phyloP scores from a whole-genome alignment of 2,113 vertebrate genomes.

The Poecile atricapillus region DNA sequence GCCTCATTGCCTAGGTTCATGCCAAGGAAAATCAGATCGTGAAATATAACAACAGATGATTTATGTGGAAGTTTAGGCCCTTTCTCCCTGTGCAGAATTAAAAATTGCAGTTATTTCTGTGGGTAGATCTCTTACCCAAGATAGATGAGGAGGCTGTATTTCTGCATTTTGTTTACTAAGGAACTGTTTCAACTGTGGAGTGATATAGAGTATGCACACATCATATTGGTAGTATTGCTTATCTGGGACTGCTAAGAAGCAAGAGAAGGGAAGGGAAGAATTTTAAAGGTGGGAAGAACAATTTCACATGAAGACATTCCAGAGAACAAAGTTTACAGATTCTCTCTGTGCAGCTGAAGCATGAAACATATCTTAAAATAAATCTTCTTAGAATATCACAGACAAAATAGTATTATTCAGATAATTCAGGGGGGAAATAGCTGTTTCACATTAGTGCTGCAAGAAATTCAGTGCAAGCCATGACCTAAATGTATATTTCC shows the following conservation, averaged over 20 bases:
- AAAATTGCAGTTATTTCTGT: background rate
- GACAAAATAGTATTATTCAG: background rate
- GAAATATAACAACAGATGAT: background rate
- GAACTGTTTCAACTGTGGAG: background rate
- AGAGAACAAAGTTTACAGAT: background rate
- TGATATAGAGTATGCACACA: background rate
- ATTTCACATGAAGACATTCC: background rate
- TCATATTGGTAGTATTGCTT: background rate
- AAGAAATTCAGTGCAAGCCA: background rate
- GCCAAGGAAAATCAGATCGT: background rate
- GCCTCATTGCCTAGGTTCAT: background rate
- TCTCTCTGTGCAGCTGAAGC: background rate
- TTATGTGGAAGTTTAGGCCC: background rate
- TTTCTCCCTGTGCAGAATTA: background rate
- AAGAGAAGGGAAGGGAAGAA: background rate
- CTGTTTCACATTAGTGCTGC: background rate
- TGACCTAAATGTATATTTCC: slow-evolving; percentile 7
- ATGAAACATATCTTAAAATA: background rate
- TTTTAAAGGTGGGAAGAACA: background rate
- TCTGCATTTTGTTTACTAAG: background rate
- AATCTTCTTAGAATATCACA: slow-evolving; percentile 19
- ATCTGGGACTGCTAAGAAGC: background rate
- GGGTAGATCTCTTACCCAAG: background rate
- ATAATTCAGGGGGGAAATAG: background rate
- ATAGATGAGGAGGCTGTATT: background rate